These are phyloP conservation scores for Octodon degus DNA, from an alignment of 2,113 vertebrate genomes.

Conservation along the genomic window DNA sequence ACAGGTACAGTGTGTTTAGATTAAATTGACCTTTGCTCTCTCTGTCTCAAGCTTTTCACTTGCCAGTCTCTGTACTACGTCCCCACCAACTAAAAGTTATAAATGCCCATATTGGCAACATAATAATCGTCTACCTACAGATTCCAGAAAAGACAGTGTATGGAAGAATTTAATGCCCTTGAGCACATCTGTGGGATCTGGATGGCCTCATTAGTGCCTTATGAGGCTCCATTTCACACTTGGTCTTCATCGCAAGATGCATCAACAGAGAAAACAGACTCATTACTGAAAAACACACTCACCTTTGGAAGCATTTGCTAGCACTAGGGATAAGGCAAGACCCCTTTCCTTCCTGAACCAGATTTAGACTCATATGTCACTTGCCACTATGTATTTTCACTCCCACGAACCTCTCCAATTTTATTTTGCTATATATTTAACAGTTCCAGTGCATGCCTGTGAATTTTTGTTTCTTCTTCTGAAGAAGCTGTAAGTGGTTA, in stretches of 20 bases:
- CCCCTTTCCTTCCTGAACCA: constrained; percentile 43
- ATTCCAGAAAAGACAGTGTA: not conserved
- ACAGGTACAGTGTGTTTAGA: not conserved
- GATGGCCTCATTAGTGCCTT: not conserved
- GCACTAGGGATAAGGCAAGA: not conserved
- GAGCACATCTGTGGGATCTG: not conserved
- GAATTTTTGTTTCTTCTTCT: constrained; percentile 12
- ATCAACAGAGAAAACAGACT: not conserved
- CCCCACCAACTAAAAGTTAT: not conserved
- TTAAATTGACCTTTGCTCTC: not conserved
- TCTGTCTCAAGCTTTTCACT: not conserved
- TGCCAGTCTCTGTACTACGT: not conserved
- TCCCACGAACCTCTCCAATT: not conserved
- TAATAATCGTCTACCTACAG: not conserved
- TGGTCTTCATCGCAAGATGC: not conserved
- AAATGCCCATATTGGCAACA: not conserved
- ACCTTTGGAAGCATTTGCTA: not conserved
- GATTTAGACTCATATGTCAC: not conserved
- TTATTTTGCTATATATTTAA: constrained; percentile 35
- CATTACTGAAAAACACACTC: not conserved
- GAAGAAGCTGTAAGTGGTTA: not conserved
- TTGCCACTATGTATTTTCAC: not conserved
- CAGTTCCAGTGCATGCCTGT: not conserved
- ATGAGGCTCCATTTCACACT: not conserved
- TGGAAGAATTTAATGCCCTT: not conserved